Percentiles rank a stretch among this genome's conserved stretches.
phyloP scores from a whole-genome alignment of 2,113 vertebrate genomes.

The Phyllostomus hastatus region DNA sequence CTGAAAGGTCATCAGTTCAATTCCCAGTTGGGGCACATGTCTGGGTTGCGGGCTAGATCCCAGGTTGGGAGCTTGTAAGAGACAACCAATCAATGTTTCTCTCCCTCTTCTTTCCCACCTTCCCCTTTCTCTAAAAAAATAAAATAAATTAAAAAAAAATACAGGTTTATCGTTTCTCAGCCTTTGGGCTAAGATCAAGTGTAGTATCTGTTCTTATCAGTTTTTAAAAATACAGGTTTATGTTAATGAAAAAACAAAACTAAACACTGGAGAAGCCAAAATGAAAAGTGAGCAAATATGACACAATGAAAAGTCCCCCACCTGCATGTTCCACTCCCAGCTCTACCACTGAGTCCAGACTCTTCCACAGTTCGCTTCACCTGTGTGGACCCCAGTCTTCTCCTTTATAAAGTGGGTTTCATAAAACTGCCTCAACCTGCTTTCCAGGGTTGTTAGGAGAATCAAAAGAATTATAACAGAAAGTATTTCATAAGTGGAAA shows the following conservation, averaged over 20 bases:
- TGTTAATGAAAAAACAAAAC: not conserved
- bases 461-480: not conserved
- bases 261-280: not conserved
- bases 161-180: not conserved
- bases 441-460: not conserved
- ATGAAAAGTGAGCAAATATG: not conserved
- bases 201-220: no score
- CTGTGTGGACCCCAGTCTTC: not conserved
- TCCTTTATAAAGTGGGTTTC: not conserved
- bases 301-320: not conserved
- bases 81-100: no score
- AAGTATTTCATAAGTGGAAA: not conserved
- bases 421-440: not conserved
- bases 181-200: no score
- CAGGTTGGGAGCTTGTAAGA: no score
- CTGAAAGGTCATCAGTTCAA: no score
- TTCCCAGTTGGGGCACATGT: no score
- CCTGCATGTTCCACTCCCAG: accelerated
- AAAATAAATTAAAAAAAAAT: not conserved
- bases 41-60: no score
- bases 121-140: no score
- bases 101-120: no score
- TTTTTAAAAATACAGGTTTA: not conserved
- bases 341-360: not conserved
- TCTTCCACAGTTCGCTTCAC: not conserved